Evolutionary conservation across 2,797 vertebrate species (phyloP), one percentile per base, ranked within the genome.

Genomic region (Numenius phaeopus): DNA sequence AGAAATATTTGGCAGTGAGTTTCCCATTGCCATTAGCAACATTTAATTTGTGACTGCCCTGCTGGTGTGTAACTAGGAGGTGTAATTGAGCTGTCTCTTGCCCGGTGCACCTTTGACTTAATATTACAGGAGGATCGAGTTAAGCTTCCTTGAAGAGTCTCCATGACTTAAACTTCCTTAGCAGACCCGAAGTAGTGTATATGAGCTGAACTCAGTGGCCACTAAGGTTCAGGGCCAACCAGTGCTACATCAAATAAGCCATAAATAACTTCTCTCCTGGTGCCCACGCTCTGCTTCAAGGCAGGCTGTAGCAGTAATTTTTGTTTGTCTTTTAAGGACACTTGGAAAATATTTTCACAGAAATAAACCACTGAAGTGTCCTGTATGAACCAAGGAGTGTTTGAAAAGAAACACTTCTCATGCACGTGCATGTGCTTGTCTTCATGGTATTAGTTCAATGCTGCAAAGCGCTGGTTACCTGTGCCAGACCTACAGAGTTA

Each of bases 381-480:
- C 46, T 59, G 10, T 67, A 71, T 30, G 11, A 78, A 32, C 11
- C 42, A 34, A 11, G 39, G 59, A 42, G 10, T 66, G 14, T 52
- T 80, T 49, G 80, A 11, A 34, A 67, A 75, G 9, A 75, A 83
- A 26, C 67, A 21, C 9, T 37, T 73, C 16, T 61, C 13, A 3
- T 7, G 13, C 40, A 12, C 4, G 0, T 37, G 39, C 11, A 7
- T 1, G 0, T 12, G 6, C 73, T 83, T 64, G 16, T 61, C 20
- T 61, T 89, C 20, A 1, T 21, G 10, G 19, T 80, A 4, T 58
- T 46, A 55, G 37, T 44, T 90, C 30, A 70, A 27, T 37, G 77
- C 58, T 84, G 42, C 50, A 70, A 27, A 87, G 37, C 7, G 3
- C 4, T 26, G 54, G 21, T 62, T 83, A 34, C 32, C n/a, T 71